Conservation (phyloP, 2,888 invertebrate species). For the Idaea straminata region DNA sequence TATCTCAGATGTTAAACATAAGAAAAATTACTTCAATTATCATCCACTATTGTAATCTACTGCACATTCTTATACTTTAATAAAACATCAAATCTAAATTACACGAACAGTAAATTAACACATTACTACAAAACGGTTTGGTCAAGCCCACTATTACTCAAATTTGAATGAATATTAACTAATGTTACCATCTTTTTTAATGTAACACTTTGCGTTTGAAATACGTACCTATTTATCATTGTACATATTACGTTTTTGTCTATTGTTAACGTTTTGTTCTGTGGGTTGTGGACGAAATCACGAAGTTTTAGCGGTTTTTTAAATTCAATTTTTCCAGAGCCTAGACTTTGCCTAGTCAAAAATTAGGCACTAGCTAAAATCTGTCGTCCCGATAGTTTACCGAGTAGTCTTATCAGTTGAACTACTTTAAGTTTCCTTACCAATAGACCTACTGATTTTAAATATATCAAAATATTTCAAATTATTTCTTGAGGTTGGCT, state of each 20-base stretch:
- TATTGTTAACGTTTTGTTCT: conserved; percentile 62
- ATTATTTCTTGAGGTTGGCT: too few species aligned
- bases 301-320: conserved; percentile 10
- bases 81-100: neutral
- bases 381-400: too few species aligned
- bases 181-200: conserved; percentile 64
- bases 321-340: too few species aligned
- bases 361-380: too few species aligned
- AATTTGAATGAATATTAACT: conserved; percentile 57
- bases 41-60: neutral
- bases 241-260: conserved; percentile 64
- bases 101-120: neutral
- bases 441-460: too few species aligned
- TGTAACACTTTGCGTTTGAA: conserved; percentile 64
- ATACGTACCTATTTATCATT: conserved; percentile 57
- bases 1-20: neutral
- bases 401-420: too few species aligned
- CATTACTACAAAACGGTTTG: neutral
- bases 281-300: conserved; percentile 36
- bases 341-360: too few species aligned
- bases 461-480: too few species aligned
- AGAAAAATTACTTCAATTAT: neutral
- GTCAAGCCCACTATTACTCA: conserved; percentile 13
- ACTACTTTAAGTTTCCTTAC: too few species aligned
- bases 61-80: neutral